Evolutionary conservation across 2,888 invertebrate species (phyloP).

Genomic region (Dascillus cervinus): DNA sequence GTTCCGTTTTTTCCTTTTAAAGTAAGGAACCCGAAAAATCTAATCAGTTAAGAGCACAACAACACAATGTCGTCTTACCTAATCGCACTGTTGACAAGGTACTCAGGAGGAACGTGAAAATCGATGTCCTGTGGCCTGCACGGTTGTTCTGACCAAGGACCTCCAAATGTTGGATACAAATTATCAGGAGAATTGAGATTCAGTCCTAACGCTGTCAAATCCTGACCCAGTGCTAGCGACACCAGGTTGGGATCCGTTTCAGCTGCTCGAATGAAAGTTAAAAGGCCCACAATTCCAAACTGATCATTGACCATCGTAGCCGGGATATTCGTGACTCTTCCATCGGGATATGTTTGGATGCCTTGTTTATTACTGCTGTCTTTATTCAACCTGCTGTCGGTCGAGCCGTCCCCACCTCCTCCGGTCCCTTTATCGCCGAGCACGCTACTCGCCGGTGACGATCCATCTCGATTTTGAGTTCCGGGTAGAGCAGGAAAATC

Average conservation of each 20-base stretch:
- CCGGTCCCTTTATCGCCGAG: slow-evolving; percentile 42
- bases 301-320: slow-evolving; percentile 98
- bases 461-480: slow-evolving; percentile 51
- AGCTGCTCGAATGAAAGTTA: slow-evolving; percentile 96
- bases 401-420: slow-evolving; percentile 31
- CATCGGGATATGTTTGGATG: slow-evolving; percentile 93
- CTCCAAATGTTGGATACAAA: slow-evolving; percentile 96
- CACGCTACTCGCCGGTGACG: slow-evolving; percentile 54
- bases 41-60: neutral
- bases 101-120: slow-evolving; percentile 96
- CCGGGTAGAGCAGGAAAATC: slow-evolving; percentile 99
- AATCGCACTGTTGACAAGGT: slow-evolving; percentile 94
- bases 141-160: slow-evolving; percentile 97
- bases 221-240: slow-evolving; percentile 93
- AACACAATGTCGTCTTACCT: slow-evolving; percentile 40
- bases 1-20: no score
- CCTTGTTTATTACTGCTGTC: slow-evolving; percentile 45
- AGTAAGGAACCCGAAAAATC: no score
- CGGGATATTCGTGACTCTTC: slow-evolving; percentile 98
- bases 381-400: slow-evolving; percentile 13
- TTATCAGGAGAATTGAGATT: slow-evolving; percentile 98
- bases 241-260: slow-evolving; percentile 96
- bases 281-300: slow-evolving; percentile 96
- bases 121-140: slow-evolving; percentile 98
- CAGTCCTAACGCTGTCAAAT: slow-evolving; percentile 94